Evolutionary conservation across 2,888 invertebrate species (phyloP).

Genomic region (Operophtera brumata): DNA sequence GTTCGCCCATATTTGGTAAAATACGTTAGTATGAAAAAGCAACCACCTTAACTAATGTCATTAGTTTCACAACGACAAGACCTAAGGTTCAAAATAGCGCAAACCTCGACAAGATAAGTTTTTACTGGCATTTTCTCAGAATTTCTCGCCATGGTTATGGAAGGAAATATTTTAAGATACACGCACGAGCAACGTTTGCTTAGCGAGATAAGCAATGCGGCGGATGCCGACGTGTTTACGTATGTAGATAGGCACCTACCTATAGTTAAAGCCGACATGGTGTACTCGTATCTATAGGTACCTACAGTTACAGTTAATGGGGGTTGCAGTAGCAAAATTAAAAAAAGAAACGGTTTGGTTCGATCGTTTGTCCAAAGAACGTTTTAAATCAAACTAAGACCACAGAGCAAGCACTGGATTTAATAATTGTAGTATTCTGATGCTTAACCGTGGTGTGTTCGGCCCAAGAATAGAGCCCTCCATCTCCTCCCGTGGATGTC

Average conservation of each 20-base stretch:
- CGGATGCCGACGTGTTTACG: slow-evolving; percentile 63
- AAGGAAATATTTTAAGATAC: slow-evolving; percentile 76
- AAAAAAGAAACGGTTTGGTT: too few relatives aligned
- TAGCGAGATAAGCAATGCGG: slow-evolving; percentile 67
- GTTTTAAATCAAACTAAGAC: too few relatives aligned
- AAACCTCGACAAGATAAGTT: slow-evolving; percentile 22
- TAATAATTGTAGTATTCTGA: too few relatives aligned
- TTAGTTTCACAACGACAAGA: neutral
- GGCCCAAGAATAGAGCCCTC: too few relatives aligned
- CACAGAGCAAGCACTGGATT: too few relatives aligned
- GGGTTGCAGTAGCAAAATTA: too few relatives aligned
- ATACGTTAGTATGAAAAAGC: too few relatives aligned
- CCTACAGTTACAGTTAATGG: neutral
- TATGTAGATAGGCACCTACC: slow-evolving; percentile 31
- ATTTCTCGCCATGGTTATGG: slow-evolving; percentile 54
- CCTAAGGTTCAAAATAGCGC: slow-evolving; percentile 22
- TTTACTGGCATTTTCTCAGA: slow-evolving; percentile 49
- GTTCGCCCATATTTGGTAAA: too few relatives aligned
- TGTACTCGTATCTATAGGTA: neutral
- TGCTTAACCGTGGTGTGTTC: too few relatives aligned
- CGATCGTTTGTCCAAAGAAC: too few relatives aligned
- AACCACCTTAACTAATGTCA: too few relatives aligned
- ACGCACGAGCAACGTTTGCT: slow-evolving; percentile 58
- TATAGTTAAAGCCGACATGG: slow-evolving; percentile 14
- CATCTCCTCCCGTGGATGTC: too few relatives aligned